A percentile compares a stretch with the other conserved stretches of the same genome.
These are phyloP conservation scores for Paramacrobiotus metropolitanus DNA, from an alignment of 1,140 invertebrate genomes.

Conservation along the genomic window DNA sequence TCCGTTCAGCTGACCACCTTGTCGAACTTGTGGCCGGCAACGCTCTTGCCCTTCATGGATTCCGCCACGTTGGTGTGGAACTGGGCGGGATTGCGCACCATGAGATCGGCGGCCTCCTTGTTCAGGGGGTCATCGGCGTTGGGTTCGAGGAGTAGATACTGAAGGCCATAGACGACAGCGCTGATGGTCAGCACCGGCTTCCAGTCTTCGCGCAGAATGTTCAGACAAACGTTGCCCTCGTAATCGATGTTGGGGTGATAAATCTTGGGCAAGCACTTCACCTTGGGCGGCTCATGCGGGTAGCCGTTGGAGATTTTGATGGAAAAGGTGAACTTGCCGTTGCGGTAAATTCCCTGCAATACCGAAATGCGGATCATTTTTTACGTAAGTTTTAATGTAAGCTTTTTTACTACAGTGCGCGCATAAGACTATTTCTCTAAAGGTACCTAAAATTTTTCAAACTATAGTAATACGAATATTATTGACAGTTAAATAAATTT, in stretches of 20 bases:
- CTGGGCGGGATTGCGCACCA: not conserved
- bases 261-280: constrained; percentile 73
- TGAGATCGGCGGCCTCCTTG: constrained; percentile 78
- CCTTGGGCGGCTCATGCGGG: constrained; percentile 83
- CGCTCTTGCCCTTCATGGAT: not conserved
- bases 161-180: constrained; percentile 88
- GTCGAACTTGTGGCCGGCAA: not conserved
- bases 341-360: constrained; percentile 68
- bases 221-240: constrained; percentile 79
- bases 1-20: too few species aligned
- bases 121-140: constrained; percentile 95
- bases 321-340: constrained; percentile 79
- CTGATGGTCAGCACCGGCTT: constrained; percentile 94
- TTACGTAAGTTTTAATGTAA: not conserved
- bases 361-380: constrained; percentile 7
- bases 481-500: not conserved
- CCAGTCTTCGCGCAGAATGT: constrained; percentile 87
- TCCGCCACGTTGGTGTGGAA: not conserved
- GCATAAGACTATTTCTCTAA: not conserved
- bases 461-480: not conserved
- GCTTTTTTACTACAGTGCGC: constrained; percentile 5
- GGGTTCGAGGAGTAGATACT: constrained; percentile 91
- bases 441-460: constrained; percentile 1
- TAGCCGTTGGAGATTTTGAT: constrained; percentile 93
- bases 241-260: constrained; percentile 89